These are phyloP conservation scores for Lysiphlebus fabarum DNA, from an alignment of 1,140 invertebrate species.

Conservation along the genomic window DNA sequence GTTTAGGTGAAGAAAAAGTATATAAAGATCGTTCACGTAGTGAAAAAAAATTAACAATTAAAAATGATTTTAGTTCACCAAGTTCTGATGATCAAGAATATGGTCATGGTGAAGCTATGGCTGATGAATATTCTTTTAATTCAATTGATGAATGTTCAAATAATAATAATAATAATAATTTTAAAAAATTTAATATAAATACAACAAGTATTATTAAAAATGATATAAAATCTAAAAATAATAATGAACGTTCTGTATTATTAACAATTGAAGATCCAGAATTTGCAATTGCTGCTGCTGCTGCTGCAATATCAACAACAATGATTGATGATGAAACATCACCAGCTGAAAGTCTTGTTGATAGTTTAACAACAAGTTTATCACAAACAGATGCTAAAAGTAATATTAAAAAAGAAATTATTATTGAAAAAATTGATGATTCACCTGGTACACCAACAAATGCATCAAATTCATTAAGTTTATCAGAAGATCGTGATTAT, in stretches of 20 bases:
- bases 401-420: constrained; percentile 37
- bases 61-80: constrained; percentile 50
- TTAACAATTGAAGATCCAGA: constrained; percentile 70
- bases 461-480: constrained; percentile 70
- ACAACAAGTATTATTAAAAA: constrained; percentile 33
- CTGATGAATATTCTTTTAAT: constrained; percentile 62
- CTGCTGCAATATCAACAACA: constrained; percentile 66
- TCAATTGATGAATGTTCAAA: constrained; percentile 58
- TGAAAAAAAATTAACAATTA: constrained; percentile 49
- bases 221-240: constrained; percentile 41
- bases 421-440: constrained; percentile 52
- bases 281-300: constrained; percentile 71
- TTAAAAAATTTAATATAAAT: background rate
- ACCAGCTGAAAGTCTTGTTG: constrained; percentile 73
- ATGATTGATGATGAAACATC: constrained; percentile 74
- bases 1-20: constrained; percentile 55
- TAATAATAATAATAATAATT: constrained; percentile 30
- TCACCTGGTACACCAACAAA: constrained; percentile 74
- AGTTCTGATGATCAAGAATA: constrained; percentile 54
- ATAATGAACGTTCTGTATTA: constrained; percentile 45
- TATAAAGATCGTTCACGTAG: constrained; percentile 52
- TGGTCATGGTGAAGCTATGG: constrained; percentile 66
- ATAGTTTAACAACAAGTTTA: constrained; percentile 63
- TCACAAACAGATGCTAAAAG: constrained; percentile 45
- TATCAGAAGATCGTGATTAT: constrained; percentile 68